Conservation (phyloP, 2,797 vertebrate genomes). For the Lateolabrax maculatus region DNA sequence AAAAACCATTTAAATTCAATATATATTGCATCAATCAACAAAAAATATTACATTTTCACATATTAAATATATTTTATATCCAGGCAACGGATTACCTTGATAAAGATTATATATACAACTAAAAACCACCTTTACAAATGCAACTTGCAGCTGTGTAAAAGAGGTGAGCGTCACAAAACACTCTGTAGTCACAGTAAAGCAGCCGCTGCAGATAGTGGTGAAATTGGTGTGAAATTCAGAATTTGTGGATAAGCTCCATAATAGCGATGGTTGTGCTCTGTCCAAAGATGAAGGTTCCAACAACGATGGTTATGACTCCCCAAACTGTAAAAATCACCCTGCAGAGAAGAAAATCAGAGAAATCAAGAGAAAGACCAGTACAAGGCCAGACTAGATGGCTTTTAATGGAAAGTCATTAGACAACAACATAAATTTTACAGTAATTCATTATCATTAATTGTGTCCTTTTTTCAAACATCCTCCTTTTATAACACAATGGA, state of each 20-base stretch:
- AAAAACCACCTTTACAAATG: constrained; percentile 44
- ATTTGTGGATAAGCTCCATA: constrained; percentile 85
- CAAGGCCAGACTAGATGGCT: no score
- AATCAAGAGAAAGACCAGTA: constrained; percentile 1
- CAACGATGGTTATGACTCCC: constrained; percentile 87
- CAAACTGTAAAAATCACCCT: constrained; percentile 88
- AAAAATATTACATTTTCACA: constrained; percentile 23
- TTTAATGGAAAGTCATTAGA: background rate
- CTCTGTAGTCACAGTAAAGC: constrained; percentile 35
- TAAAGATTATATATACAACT: constrained; percentile 19
- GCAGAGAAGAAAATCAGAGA: constrained; percentile 26
- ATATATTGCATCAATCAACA: constrained; percentile 24
- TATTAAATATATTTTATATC: constrained; percentile 13
- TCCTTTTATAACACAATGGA: background rate
- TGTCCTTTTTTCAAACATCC: background rate
- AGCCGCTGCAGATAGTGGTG: constrained; percentile 17
- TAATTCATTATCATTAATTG: background rate
- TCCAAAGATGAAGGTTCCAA: constrained; percentile 93
- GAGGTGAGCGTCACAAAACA: background rate
- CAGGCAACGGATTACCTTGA: background rate
- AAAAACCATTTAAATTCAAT: constrained; percentile 22
- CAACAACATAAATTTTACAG: background rate
- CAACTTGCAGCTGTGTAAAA: constrained; percentile 43
- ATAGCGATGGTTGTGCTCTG: constrained; percentile 90
- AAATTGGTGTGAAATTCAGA: constrained; percentile 52